Conservation (phyloP, 2,888 invertebrate species). For the Pristionchus entomophagus region DNA sequence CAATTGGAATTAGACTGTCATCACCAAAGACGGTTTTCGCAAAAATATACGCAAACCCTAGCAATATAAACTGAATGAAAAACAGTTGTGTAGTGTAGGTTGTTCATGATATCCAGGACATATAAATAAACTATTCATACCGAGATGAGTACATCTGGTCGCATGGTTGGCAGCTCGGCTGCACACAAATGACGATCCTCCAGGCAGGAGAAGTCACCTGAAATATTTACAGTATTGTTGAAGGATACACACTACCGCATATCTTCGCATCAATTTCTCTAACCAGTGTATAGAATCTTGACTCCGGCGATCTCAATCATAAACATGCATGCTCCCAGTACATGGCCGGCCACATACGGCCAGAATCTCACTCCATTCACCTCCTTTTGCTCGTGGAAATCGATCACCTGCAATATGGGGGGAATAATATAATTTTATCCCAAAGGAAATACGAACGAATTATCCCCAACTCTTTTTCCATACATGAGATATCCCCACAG, state of each 20-base stretch:
- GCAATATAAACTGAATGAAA: no score
- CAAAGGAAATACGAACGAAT: no score
- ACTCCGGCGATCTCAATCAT: conserved; percentile 99
- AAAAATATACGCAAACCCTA: no score
- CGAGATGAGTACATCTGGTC: conserved; percentile 96
- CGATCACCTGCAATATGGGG: conserved; percentile 69
- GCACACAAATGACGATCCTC: conserved; percentile 99
- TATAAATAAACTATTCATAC: conserved; percentile 78
- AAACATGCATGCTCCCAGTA: conserved; percentile 99
- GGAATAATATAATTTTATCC: no score
- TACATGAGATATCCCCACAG: no score
- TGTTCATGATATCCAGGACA: no score
- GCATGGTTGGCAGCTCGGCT: conserved; percentile 95
- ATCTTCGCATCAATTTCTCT: no score
- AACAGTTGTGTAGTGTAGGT: no score
- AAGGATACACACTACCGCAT: no score
- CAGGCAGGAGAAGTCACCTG: conserved; percentile 98
- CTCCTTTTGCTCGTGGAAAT: conserved; percentile 90
- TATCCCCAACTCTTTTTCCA: no score
- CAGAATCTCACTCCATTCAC: conserved; percentile 95
- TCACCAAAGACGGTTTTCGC: no score
- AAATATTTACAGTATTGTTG: conserved; percentile 52
- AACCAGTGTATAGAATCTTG: conserved; percentile 82
- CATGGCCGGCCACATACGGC: conserved; percentile 99
- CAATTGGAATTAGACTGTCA: background rate